Conservation (phyloP, 2,797 vertebrate genomes). For the Girardinus metallicus region DNA sequence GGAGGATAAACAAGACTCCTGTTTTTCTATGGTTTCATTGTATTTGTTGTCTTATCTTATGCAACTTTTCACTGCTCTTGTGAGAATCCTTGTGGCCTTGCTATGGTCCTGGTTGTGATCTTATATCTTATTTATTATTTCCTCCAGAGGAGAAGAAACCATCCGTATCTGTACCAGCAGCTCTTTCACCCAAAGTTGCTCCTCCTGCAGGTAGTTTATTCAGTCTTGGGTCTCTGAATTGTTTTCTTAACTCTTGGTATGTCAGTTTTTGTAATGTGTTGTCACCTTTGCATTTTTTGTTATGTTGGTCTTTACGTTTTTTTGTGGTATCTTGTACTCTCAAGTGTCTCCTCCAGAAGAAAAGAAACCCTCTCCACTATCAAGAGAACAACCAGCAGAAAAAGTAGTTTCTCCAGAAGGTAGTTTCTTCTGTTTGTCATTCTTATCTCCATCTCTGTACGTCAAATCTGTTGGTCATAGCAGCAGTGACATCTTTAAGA, state of each 20-base stretch:
- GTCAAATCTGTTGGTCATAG: slow-evolving; percentile 13
- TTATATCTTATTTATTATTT: slow-evolving; percentile 59
- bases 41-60: slow-evolving; percentile 9
- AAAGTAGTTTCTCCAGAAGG: slow-evolving; percentile 83
- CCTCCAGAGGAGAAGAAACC: slow-evolving; percentile 58
- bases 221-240: neutral
- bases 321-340: slow-evolving; percentile 59
- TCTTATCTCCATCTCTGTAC: slow-evolving; percentile 14
- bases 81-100: slow-evolving; percentile 18
- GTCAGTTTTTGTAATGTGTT: slow-evolving; percentile 20
- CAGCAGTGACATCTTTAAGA: slow-evolving; percentile 22
- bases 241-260: slow-evolving; percentile 9
- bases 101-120: slow-evolving; percentile 42
- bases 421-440: slow-evolving; percentile 72
- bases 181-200: slow-evolving; percentile 11
- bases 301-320: slow-evolving; percentile 45
- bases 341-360: slow-evolving; percentile 71
- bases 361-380: slow-evolving; percentile 50
- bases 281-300: slow-evolving; percentile 18
- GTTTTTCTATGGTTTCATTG: neutral
- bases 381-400: slow-evolving; percentile 64
- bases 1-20: neutral
- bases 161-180: slow-evolving; percentile 15
- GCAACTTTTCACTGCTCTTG: neutral
- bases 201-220: slow-evolving; percentile 41